phyloP scores from a whole-genome alignment of 2,888 invertebrate species.

The Mechanitis messenoides region DNA sequence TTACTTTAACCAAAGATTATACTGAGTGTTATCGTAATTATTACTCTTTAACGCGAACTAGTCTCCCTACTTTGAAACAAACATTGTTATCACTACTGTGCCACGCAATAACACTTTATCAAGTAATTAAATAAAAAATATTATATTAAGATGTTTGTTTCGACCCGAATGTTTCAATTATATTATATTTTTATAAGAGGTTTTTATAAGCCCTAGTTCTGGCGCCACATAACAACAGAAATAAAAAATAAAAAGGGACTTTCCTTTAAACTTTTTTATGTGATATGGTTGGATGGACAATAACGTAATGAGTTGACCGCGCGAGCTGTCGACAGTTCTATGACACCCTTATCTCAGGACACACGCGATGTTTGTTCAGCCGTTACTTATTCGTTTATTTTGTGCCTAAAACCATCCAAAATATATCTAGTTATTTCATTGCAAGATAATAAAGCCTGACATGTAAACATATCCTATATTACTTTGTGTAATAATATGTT shows the following conservation, averaged over 20 bases:
- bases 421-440: slow-evolving; percentile 3
- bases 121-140: slow-evolving; percentile 3
- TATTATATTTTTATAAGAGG: not conserved
- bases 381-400: slow-evolving; percentile 24
- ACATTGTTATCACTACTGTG: slow-evolving; percentile 49
- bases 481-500: no score
- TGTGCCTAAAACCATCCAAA: not conserved
- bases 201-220: not conserved
- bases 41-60: slow-evolving; percentile 24
- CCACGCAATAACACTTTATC: slow-evolving; percentile 50
- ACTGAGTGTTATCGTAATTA: slow-evolving; percentile 24
- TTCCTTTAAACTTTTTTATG: slow-evolving; percentile 39
- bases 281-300: slow-evolving; percentile 58
- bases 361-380: slow-evolving; percentile 58
- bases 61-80: slow-evolving; percentile 26
- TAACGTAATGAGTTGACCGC: slow-evolving; percentile 65
- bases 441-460: slow-evolving; percentile 1
- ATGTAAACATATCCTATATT: not conserved
- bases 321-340: slow-evolving; percentile 62
- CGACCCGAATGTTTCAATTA: not conserved
- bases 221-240: slow-evolving; percentile 12
- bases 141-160: slow-evolving; percentile 1
- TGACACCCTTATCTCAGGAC: slow-evolving; percentile 67
- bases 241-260: slow-evolving; percentile 19
- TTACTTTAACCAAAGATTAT: slow-evolving; percentile 17